A percentile compares a stretch with the other conserved stretches of the same genome.
Conservation (phyloP, 2,888 invertebrate genomes). For the Pristionchus japonicus region DNA sequence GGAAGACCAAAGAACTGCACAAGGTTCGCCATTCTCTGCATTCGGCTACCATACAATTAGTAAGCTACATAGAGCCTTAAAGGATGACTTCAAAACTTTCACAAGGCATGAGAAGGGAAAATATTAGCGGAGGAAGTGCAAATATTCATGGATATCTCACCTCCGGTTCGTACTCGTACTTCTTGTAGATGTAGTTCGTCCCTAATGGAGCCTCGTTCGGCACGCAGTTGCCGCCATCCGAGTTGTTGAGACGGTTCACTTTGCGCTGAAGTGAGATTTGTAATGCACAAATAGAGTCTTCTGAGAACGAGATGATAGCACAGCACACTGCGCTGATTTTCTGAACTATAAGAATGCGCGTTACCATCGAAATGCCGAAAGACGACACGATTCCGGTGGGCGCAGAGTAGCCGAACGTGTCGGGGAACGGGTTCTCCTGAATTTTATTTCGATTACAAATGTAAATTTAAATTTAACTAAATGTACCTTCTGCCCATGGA, state of each 20-base stretch:
- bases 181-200: slow-evolving; percentile 67
- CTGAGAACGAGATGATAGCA: neutral
- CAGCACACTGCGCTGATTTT: too few relatives aligned
- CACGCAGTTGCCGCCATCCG: slow-evolving; percentile 63
- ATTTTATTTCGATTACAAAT: too few relatives aligned
- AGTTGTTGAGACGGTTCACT: slow-evolving; percentile 64
- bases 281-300: too few relatives aligned
- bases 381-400: slow-evolving; percentile 71
- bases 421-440: slow-evolving; percentile 71
- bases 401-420: slow-evolving; percentile 73
- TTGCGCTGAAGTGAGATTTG: slow-evolving; percentile 54
- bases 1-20: too few relatives aligned
- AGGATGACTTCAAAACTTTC: too few relatives aligned
- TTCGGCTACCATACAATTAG: too few relatives aligned
- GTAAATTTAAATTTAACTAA: too few relatives aligned
- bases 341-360: too few relatives aligned
- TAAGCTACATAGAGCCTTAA: too few relatives aligned
- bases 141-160: slow-evolving; percentile 48
- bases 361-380: slow-evolving; percentile 70
- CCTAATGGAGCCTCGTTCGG: slow-evolving; percentile 53
- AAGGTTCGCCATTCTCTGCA: too few relatives aligned
- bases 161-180: slow-evolving; percentile 73
- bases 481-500: slow-evolving; percentile 62
- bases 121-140: too few relatives aligned
- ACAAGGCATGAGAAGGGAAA: too few relatives aligned